Base-by-base conservation (phyloP, 1,140 invertebrate species). In the Neodiprion fabricii region DNA sequence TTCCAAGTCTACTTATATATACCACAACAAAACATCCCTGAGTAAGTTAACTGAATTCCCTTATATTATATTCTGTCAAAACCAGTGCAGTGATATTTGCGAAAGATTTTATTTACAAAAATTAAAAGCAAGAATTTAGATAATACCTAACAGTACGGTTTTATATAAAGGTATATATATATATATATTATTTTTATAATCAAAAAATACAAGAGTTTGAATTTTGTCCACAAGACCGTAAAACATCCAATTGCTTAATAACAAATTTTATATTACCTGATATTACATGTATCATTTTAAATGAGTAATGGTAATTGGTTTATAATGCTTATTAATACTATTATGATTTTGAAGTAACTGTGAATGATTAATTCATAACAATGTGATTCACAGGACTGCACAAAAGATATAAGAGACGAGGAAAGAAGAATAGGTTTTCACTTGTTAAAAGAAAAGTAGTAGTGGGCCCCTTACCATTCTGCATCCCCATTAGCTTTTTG, bases 401-500 rank as follows among this genome's bases (percentile, higher is more conserved):
- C n/a, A 14, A 17, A 61, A 61, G 53, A 61, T 61, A 17, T 12
- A 17, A 61, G 53, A 61, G 11, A 61, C 9, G n/a, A 61, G 5
- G 11, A 61, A 61, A 12, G 11, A 17, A 61, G 0, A 5, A 61
- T 61, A 17, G 11, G 53, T 14, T 61, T 17, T 61, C 5, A 14
- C 9, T 61, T 61, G 53, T 61, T 61, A 61, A 9, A 61, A 12
- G n/a, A 61, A 40, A 61, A 14, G 53, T 61, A 61, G 53, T 0
- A 17, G 11, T 5, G 53, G 11, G 53, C 4, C n/a, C 53, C 73
- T 86, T 91, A 99, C 97, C 98, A 99, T 85, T 99, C 98, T 48
- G 98, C 98, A 91, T 99, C 99, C 78, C 98, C 99, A 82, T 94
- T 97, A 7, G 98, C 97, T 90, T 98, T 99, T 89, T 99, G 98